Percentiles rank a stretch among this genome's conserved stretches.
Evolutionary conservation across 2,888 invertebrate genomes (phyloP).

Genomic region (Metacarcinus magister): DNA sequence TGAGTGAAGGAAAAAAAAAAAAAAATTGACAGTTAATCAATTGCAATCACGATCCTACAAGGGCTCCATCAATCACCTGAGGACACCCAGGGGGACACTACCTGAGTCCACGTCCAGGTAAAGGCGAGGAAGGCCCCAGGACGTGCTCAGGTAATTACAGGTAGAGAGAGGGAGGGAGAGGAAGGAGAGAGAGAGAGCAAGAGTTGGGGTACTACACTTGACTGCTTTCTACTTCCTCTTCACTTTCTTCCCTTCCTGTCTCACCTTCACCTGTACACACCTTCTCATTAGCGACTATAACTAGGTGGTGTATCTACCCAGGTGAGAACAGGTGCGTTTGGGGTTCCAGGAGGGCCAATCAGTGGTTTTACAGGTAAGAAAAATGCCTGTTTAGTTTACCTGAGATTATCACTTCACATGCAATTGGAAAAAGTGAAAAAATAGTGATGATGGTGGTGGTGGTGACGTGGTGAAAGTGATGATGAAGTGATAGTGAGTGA

Average conservation of each 20-base stretch:
- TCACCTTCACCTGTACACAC: background rate
- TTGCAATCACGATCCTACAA: constrained; percentile 70
- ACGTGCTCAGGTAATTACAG: constrained; percentile 59
- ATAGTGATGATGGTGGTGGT: background rate
- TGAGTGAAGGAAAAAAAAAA: background rate
- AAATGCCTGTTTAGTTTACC: background rate
- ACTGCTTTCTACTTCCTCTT: too few species aligned
- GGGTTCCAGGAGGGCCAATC: background rate
- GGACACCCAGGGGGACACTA: constrained; percentile 36
- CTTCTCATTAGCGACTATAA: background rate
- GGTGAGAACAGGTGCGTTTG: background rate
- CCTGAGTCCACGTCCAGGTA: constrained; percentile 42
- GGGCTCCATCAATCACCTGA: constrained; percentile 68
- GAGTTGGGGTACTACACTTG: background rate
- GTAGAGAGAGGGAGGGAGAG: background rate
- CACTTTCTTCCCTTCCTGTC: too few species aligned
- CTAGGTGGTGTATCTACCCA: background rate
- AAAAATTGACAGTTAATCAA: constrained; percentile 71
- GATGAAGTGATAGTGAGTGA: background rate
- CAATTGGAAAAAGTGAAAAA: too few species aligned
- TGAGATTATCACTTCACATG: too few species aligned
- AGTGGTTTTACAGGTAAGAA: background rate
- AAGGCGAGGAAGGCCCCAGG: constrained; percentile 12
- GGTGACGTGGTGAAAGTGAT: background rate
- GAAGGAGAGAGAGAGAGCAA: background rate